Base-by-base conservation (phyloP, 2,113 vertebrate species). In the Archocentrus centrarchus region DNA sequence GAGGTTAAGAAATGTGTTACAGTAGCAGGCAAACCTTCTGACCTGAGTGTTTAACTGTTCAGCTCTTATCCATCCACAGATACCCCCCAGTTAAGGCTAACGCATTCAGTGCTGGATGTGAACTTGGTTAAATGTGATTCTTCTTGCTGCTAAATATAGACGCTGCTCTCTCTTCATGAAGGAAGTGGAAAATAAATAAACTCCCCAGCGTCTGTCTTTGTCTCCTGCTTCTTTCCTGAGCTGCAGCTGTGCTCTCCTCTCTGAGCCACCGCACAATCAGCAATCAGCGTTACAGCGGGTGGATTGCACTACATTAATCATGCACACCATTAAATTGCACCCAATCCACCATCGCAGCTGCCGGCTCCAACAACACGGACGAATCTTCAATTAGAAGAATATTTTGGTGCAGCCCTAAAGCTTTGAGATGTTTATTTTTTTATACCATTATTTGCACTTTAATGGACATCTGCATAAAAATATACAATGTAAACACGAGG, bases 121-220 rank as follows among this genome's bases (percentile, higher is more conserved):
- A 57, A 57, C 4, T 3, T 3, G 14, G 47, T 70, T 27, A 20
- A 5, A 0, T 30, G 24, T 1, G 66, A 32, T 50, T 68, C 41
- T 70, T 20, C 5, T 0, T 32, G 24, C 44, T 53, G 27, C 27
- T 35, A 73, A 53, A 55, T n/a, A n/a, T n/a, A 73, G 44, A 17
- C 3, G 2, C 68, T 35, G 27, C 47, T 53, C 47, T n/a, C 3
- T 53, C 17, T 32, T 55, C 47, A 35, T 32, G 68, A 47, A 53
- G 44, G 66, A 73, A 73, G 68, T 53, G 47, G 68, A 50, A 55
- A 73, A 73, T 2, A 35, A 73, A 73, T 30, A 73, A 53, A 73
- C 24, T 73, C 27, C 27, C 27, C 3, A 18, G 1, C 32, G 44
- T 55, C 47, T 73, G 6, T 32, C 30, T 53, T 32, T 53, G 44